Conservation (phyloP, 2,113 vertebrate genomes). For the Lichenostomus cassidix region DNA sequence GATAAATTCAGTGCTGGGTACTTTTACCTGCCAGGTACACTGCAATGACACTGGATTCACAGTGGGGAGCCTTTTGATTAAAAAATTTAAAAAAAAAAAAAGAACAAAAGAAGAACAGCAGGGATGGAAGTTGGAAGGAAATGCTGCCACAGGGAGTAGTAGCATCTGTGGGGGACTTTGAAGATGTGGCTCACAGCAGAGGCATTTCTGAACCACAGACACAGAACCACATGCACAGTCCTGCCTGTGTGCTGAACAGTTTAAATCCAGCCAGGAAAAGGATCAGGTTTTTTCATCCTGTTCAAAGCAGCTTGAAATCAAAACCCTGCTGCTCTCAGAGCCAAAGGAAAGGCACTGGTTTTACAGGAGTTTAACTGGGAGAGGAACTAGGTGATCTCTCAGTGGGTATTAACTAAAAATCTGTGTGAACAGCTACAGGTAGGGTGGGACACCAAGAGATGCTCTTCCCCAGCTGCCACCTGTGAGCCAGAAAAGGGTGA, state of each 20-base stretch:
- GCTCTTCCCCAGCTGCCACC: not conserved
- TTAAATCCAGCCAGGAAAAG: not conserved
- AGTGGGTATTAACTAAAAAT: not conserved
- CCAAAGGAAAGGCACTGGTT: not conserved
- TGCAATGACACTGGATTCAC: not conserved
- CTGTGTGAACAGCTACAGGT: not conserved
- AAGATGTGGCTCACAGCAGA: not conserved
- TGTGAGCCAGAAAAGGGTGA: not conserved
- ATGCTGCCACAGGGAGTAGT: accelerated
- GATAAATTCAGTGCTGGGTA: not conserved
- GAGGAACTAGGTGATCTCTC: not conserved
- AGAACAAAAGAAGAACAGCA: not conserved
- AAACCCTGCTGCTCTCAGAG: not conserved
- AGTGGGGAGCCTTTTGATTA: not conserved
- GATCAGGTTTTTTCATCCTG: not conserved
- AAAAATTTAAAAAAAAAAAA: not conserved
- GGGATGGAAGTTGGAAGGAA: not conserved
- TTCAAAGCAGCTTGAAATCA: not conserved
- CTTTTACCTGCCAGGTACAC: not conserved
- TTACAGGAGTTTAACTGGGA: not conserved
- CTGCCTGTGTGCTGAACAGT: not conserved
- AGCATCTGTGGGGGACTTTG: not conserved
- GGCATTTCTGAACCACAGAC: not conserved
- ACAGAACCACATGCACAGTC: not conserved
- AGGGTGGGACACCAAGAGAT: not conserved